Percentiles rank a stretch among this genome's conserved stretches.
Conservation (phyloP, 2,113 vertebrate species). For the Gadus chalcogrammus region DNA sequence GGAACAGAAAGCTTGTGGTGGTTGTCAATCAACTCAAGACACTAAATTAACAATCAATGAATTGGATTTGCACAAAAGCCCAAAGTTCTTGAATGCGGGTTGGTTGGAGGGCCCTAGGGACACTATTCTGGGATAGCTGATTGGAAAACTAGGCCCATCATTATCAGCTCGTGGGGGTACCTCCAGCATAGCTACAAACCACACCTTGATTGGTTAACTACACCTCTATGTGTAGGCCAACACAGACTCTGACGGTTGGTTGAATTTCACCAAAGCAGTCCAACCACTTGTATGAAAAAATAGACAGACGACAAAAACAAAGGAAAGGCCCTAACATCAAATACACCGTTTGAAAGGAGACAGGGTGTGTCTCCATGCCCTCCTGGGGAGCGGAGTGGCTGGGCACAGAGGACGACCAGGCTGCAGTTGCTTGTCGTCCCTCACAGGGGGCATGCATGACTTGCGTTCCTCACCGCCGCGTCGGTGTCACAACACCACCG, state of each 20-base stretch:
- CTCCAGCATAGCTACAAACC: conserved; percentile 13
- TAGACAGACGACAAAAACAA: conserved; percentile 26
- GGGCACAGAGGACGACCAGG: conserved; percentile 4
- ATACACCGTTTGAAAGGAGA: conserved; percentile 8
- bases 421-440: conserved; percentile 56
- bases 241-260: conserved; percentile 34
- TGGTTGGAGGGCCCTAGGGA: conserved; percentile 14
- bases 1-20: too few relatives aligned
- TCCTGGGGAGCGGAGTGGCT: too few relatives aligned
- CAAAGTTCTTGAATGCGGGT: conserved; percentile 20
- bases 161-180: conserved; percentile 33
- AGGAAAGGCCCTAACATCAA: neutral
- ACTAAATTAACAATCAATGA: neutral
- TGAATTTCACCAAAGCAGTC: conserved; percentile 43
- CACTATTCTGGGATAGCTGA: too few relatives aligned
- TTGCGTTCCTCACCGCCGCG: neutral
- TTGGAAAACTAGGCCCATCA: conserved; percentile 1
- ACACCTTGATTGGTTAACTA: conserved; percentile 31
- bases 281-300: conserved; percentile 44
- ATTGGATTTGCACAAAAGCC: conserved; percentile 14
- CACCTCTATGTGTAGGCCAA: conserved; percentile 46
- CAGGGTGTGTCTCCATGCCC: too few relatives aligned
- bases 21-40: too few relatives aligned
- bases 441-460: conserved; percentile 68
- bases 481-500: conserved; percentile 15